Conservation (phyloP, 2,113 vertebrate species). For the Bubo blakistoni region DNA sequence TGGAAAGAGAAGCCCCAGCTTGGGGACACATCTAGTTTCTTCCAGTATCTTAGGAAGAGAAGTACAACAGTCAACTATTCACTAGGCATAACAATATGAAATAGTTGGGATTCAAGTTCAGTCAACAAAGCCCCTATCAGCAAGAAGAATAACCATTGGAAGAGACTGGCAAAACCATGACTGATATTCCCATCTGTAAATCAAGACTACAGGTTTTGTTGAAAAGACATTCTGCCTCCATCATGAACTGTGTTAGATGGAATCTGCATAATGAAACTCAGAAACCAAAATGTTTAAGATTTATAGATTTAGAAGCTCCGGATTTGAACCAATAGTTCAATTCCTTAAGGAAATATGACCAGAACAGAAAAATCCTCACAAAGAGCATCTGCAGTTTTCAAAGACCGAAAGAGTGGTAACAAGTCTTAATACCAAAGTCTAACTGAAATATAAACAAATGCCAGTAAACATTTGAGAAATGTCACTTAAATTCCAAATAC, state of each 20-base stretch:
- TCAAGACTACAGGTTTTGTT: background rate
- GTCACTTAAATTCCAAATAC: background rate
- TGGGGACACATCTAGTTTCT: background rate
- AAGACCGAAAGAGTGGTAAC: background rate
- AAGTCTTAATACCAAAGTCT: background rate
- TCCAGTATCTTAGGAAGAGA: background rate
- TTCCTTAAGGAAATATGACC: background rate
- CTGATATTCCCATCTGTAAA: background rate
- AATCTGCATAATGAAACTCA: background rate
- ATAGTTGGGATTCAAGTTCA: background rate
- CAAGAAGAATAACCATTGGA: background rate
- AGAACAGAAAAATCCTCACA: background rate
- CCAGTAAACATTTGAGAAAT: background rate
- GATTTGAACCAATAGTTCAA: background rate
- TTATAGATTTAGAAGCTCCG: background rate
- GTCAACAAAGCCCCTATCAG: background rate
- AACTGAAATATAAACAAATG: background rate
- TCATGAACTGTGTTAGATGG: background rate
- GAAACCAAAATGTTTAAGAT: background rate
- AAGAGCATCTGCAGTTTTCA: background rate
- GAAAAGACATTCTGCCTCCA: background rate
- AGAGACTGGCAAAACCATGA: background rate
- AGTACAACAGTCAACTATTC: background rate
- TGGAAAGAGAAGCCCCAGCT: background rate
- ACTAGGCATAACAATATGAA: background rate